Conservation (phyloP, 1,140 invertebrate genomes). For the Drosophila pruinosa region DNA sequence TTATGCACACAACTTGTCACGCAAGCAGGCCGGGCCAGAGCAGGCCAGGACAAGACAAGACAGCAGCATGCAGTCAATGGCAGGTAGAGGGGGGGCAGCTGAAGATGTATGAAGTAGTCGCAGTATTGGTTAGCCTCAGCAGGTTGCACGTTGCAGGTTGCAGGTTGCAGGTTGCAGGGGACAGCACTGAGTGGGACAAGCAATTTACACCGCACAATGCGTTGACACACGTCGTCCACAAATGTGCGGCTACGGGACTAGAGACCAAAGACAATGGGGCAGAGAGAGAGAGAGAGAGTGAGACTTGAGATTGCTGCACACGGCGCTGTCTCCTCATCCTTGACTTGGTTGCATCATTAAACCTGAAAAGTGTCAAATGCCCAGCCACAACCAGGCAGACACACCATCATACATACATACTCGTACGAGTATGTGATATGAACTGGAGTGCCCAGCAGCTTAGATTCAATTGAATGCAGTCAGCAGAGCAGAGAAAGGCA, state of each 20-base stretch:
- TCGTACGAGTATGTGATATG: too few relatives aligned
- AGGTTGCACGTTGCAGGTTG: neutral
- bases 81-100: neutral
- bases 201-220: constrained; percentile 79
- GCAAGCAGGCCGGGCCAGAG: constrained; percentile 23
- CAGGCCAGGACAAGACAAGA: neutral
- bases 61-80: neutral
- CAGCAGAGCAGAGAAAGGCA: constrained; percentile 7
- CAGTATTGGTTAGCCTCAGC: constrained; percentile 63
- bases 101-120: constrained; percentile 33
- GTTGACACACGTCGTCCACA: constrained; percentile 77
- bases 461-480: constrained; percentile 54
- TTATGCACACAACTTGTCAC: constrained; percentile 80
- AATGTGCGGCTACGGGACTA: constrained; percentile 65
- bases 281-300: neutral
- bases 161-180: neutral
- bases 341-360: constrained; percentile 66
- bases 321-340: neutral
- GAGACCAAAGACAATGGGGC: constrained; percentile 59
- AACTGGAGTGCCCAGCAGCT: constrained; percentile 27
- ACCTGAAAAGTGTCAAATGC: constrained; percentile 78
- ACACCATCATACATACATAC: neutral
- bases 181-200: constrained; percentile 51
- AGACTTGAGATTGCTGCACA: constrained; percentile 19
- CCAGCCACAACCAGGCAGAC: constrained; percentile 25